Evolutionary conservation across 2,888 invertebrate species (phyloP).

Genomic region (Cylloceria caligata): DNA sequence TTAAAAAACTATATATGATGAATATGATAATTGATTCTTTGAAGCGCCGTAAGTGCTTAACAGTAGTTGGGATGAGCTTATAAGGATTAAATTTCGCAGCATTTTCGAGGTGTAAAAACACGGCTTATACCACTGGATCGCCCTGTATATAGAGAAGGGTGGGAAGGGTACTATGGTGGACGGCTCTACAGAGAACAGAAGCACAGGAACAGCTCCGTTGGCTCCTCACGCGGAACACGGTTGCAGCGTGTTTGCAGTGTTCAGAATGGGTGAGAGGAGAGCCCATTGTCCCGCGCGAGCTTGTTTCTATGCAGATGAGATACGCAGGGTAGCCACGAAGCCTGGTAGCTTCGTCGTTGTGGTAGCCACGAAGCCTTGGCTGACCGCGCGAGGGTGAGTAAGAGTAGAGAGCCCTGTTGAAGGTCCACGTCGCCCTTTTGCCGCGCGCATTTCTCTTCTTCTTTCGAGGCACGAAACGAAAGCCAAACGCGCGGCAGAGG

Average conservation of each 20-base stretch:
- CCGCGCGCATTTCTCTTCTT: constrained; percentile 46
- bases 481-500: constrained; percentile 40
- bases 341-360: constrained; percentile 68
- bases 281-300: constrained; percentile 81
- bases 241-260: constrained; percentile 81
- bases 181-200: constrained; percentile 44
- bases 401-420: constrained; percentile 8
- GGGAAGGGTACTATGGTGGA: neutral
- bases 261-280: constrained; percentile 76
- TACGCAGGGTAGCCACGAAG: constrained; percentile 71
- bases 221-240: constrained; percentile 77
- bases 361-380: constrained; percentile 40
- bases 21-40: too few relatives aligned
- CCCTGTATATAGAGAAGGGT: too few relatives aligned
- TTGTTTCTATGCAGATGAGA: constrained; percentile 84
- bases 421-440: constrained; percentile 60
- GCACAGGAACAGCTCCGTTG: constrained; percentile 77
- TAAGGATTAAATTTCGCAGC: constrained; percentile 8
- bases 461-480: constrained; percentile 52
- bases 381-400: constrained; percentile 32
- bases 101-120: constrained; percentile 34
- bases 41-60: neutral
- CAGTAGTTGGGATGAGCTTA: neutral
- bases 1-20: too few relatives aligned
- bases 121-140: constrained; percentile 50